phyloP scores from a whole-genome alignment of 2,888 invertebrate genomes.

The Sarcophaga subvicina region DNA sequence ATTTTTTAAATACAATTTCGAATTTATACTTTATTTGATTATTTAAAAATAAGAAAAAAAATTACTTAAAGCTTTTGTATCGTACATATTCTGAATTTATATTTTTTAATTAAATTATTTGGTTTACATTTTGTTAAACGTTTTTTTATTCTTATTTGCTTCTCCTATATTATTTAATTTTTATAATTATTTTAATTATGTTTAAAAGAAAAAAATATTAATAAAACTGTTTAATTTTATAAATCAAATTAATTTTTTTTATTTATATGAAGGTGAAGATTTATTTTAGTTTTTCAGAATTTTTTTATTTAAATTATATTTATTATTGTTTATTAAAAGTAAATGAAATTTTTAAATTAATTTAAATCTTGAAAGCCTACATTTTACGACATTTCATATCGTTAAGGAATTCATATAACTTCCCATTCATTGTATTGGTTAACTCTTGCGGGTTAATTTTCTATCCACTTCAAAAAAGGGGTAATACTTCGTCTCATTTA shows the following conservation, averaged over 20 bases:
- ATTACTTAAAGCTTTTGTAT: slow-evolving; percentile 37
- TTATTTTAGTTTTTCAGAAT: no score
- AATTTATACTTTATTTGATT: slow-evolving; percentile 11
- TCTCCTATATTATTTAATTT: slow-evolving; percentile 26
- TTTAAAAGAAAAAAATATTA: not conserved
- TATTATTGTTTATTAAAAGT: not conserved
- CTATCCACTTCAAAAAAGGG: no score
- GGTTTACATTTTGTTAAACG: slow-evolving; percentile 43
- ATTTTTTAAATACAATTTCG: slow-evolving; percentile 27
- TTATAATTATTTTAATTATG: slow-evolving; percentile 32
- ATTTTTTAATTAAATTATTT: slow-evolving; percentile 33
- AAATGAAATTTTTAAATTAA: not conserved
- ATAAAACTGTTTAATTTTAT: not conserved
- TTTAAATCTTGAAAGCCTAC: not conserved
- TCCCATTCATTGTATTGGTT: no score
- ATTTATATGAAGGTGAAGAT: not conserved
- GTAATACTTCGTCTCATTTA: no score
- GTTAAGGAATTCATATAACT: no score
- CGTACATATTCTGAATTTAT: slow-evolving; percentile 41
- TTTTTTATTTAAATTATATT: not conserved
- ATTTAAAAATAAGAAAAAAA: not conserved
- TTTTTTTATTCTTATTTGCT: slow-evolving; percentile 5
- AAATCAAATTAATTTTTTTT: not conserved
- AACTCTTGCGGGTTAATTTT: no score
- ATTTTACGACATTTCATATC: slow-evolving; percentile 8